Base-by-base conservation (phyloP, 2,888 invertebrate genomes). In the Nephrocerus scutellatus region DNA sequence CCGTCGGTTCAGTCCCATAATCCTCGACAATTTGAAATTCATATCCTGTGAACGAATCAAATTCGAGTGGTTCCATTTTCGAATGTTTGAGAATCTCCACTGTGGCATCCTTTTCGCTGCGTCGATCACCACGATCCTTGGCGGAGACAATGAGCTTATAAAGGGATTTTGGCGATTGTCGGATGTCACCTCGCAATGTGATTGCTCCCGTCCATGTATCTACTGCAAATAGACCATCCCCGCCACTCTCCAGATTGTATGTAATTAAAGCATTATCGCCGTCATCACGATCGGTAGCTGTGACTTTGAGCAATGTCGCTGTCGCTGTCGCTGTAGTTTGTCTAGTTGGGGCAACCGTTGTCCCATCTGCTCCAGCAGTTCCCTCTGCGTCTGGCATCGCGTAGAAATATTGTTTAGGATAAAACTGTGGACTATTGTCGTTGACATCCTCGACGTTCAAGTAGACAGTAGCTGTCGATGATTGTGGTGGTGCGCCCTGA, bases 401-500 rank as follows among this genome's bases (percentile, higher is more conserved):
- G 51, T 85, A 76, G 60, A 90, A 83, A 66, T 95, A 95, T 56
- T 80, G 77, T 59, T 77, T 77, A 1, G 95, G 95, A 70, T 93
- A 93, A 71, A 96, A 93, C 56, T 81, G 77, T 0, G 95, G 95
- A 53, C 79, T 77, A 64, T 95, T 93, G 68, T 96, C 95, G 66
- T 96, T 95, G 10, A 89, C 79, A 68, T 95, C 95, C 43, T 81
- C 72, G 13, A 96, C 77, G 49, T 73, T 79, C 6, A 96, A 68
- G 56, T 77, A 74, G 34, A 96, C 82, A 2, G 89, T 87, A 7
- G 91, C 89, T 0, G 90, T 89, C 6, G 93, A 88, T 13, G 90
- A 88, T 61, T 90, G 84, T 0, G 90, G 83, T 19, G 90, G 89
- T 55, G 80, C 80, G 7, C 93, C 95, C 71, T 89, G 88, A 73